A percentile compares a stretch with the other conserved stretches of the same genome.
Conservation (phyloP, 2,888 invertebrate genomes). For the Synanthedon vespiformis region DNA sequence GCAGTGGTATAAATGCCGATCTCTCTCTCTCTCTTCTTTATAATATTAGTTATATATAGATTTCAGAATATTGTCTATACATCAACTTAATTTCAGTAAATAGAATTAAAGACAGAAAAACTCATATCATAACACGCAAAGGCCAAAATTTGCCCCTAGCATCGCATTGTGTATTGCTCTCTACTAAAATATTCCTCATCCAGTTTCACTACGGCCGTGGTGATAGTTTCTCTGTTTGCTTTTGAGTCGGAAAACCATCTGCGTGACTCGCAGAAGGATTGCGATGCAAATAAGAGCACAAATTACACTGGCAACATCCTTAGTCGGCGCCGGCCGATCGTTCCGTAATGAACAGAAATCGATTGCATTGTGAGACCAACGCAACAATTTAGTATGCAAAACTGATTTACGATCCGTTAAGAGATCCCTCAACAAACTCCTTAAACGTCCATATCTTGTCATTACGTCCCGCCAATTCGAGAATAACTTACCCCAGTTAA, state of each 20-base stretch:
- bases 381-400: constrained; percentile 7
- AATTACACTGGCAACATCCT: constrained; percentile 50
- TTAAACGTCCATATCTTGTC: constrained; percentile 6
- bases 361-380: constrained; percentile 21
- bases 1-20: too few relatives aligned
- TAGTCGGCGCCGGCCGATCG: constrained; percentile 45
- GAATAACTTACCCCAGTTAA: not conserved
- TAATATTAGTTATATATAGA: too few relatives aligned
- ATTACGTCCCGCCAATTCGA: constrained; percentile 11
- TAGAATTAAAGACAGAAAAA: too few relatives aligned
- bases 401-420: constrained; percentile 44
- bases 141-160: too few relatives aligned
- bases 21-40: too few relatives aligned
- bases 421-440: constrained; percentile 2
- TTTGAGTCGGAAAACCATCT: constrained; percentile 37
- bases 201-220: not conserved
- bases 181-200: not conserved
- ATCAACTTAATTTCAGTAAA: too few relatives aligned
- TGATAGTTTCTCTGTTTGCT: constrained; percentile 37
- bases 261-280: constrained; percentile 44
- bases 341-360: constrained; percentile 50
- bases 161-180: too few relatives aligned
- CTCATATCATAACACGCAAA: too few relatives aligned
- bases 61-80: too few relatives aligned
- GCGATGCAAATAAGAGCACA: constrained; percentile 53